Evolutionary conservation across 2,888 invertebrate species (phyloP).

Genomic region (Cerastoderma edule): DNA sequence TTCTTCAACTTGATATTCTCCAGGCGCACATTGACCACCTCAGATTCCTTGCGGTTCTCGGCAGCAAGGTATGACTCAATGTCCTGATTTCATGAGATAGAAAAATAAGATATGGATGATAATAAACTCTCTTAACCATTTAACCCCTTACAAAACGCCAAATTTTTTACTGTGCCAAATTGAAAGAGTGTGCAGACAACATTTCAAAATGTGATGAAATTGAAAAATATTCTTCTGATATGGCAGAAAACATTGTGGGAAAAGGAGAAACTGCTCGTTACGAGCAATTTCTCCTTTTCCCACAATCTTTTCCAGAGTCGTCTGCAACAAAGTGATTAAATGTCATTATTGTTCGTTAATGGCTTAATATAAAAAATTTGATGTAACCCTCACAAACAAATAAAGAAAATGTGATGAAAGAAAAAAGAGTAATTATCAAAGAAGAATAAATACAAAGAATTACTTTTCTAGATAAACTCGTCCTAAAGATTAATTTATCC

Average conservation of each 20-base stretch:
- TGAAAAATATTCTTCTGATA: neutral
- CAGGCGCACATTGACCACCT: slow-evolving; percentile 81
- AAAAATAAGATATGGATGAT: neutral
- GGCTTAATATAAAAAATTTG: too few species aligned
- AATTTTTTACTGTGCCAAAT: neutral
- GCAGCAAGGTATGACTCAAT: slow-evolving; percentile 78
- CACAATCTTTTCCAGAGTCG: too few species aligned
- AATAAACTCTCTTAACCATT: neutral
- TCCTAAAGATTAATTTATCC: too few species aligned
- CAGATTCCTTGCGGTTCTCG: slow-evolving; percentile 80
- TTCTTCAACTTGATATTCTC: slow-evolving; percentile 84
- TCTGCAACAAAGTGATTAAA: too few species aligned
- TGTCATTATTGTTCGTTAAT: too few species aligned
- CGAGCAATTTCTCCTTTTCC: too few species aligned
- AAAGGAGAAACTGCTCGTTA: slow-evolving; percentile 13
- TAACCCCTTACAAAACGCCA: neutral
- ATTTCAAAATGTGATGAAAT: neutral
- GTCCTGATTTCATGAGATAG: slow-evolving; percentile 74
- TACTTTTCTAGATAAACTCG: too few species aligned
- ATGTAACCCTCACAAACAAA: too few species aligned
- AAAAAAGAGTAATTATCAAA: too few species aligned
- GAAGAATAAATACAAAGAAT: too few species aligned
- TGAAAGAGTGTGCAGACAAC: neutral
- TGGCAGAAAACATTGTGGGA: neutral
- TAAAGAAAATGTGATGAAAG: too few species aligned